Evolutionary conservation across 2,797 vertebrate genomes (phyloP).

Genomic region (Pitangus sulphuratus): DNA sequence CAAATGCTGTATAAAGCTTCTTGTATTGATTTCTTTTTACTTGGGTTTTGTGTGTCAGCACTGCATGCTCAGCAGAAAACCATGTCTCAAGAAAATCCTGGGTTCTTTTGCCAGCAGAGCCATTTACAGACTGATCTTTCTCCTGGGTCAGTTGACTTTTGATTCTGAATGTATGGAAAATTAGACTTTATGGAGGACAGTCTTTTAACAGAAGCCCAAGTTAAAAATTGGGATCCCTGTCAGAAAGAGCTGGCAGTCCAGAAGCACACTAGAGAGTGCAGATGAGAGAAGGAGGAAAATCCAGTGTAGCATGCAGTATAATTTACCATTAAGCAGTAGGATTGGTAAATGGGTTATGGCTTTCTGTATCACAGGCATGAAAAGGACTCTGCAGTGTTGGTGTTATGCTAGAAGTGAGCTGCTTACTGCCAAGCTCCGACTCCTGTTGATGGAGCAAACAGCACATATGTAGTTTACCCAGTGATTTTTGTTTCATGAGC

Average conservation of each 20-base stretch:
- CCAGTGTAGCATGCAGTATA: background rate
- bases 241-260: background rate
- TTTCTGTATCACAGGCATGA: background rate
- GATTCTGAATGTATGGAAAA: background rate
- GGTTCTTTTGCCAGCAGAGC: constrained; percentile 23
- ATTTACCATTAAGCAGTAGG: background rate
- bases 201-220: background rate
- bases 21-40: constrained; percentile 42
- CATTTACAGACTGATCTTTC: constrained; percentile 40
- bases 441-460: background rate
- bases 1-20: constrained; percentile 1
- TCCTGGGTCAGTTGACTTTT: constrained; percentile 22
- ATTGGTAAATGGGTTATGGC: background rate
- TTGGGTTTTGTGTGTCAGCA: constrained; percentile 5
- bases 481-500: background rate
- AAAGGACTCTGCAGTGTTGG: background rate
- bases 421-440: background rate
- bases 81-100: background rate
- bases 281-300: background rate
- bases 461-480: background rate
- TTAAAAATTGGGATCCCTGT: background rate
- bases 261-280: background rate
- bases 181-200: background rate
- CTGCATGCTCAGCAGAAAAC: constrained; percentile 52
- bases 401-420: background rate